Conservation (phyloP, 2,888 invertebrate species). For the Tromatobia lineatoria region DNA sequence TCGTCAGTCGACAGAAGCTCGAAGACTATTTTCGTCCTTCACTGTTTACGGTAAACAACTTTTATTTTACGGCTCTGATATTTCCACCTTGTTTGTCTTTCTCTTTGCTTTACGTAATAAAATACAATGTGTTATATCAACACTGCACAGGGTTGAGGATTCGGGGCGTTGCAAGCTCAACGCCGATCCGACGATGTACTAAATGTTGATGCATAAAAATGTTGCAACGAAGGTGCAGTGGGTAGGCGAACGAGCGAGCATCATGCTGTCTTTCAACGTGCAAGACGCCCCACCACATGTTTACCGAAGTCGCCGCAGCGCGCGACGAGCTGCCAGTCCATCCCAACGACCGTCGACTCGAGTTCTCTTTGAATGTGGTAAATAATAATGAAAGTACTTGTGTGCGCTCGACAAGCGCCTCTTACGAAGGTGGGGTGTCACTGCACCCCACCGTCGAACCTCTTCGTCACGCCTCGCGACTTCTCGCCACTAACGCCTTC, state of each 20-base stretch:
- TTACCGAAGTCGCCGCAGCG: not conserved
- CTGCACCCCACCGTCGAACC: conserved; percentile 52
- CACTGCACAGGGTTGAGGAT: conserved; percentile 31
- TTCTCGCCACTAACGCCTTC: conserved; percentile 54
- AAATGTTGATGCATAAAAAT: conserved; percentile 82
- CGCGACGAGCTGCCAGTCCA: not conserved
- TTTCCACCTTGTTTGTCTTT: not conserved
- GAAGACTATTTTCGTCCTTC: not conserved
- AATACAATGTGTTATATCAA: conserved; percentile 23
- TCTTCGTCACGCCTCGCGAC: conserved; percentile 62
- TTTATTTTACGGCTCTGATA: not conserved
- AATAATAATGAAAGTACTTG: conserved; percentile 5
- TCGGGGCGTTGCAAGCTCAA: conserved; percentile 69
- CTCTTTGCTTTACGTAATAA: not conserved
- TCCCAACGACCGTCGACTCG: conserved; percentile 22
- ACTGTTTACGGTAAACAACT: conserved; percentile 13
- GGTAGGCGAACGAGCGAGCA: conserved; percentile 39
- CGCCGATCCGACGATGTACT: conserved; percentile 76
- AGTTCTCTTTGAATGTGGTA: conserved; percentile 9
- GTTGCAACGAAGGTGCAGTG: conserved; percentile 68
- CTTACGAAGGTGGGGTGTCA: conserved; percentile 47
- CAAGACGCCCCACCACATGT: conserved; percentile 14
- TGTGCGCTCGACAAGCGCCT: conserved; percentile 3
- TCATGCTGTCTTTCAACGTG: not conserved
- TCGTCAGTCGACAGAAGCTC: not conserved